phyloP scores from a whole-genome alignment of 2,888 invertebrate genomes.

The Gerris lacustris region DNA sequence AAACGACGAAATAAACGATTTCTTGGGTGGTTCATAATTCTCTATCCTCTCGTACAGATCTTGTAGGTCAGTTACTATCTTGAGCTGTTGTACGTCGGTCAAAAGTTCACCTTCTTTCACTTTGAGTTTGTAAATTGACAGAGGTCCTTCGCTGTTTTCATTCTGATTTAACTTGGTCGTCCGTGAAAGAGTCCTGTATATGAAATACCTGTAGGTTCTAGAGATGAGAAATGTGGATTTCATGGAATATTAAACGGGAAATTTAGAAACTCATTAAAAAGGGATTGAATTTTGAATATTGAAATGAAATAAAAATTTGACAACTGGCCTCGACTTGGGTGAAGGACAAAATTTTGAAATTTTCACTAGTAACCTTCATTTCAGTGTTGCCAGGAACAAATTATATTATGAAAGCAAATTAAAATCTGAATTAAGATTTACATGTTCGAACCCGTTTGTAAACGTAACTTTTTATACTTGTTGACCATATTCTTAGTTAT shows the following conservation, averaged over 20 bases:
- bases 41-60: slow-evolving; percentile 51
- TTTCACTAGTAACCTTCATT: no score
- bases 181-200: background rate
- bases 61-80: slow-evolving; percentile 57
- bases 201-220: background rate
- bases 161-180: background rate
- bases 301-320: no score
- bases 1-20: slow-evolving; percentile 38
- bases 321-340: no score
- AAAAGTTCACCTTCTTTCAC: slow-evolving; percentile 47
- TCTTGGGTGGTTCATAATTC: slow-evolving; percentile 45
- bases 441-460: no score
- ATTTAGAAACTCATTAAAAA: no score
- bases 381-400: no score
- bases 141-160: slow-evolving; percentile 36
- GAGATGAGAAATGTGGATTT: background rate
- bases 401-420: no score
- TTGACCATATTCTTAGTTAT: no score
- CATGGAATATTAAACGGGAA: background rate
- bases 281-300: no score
- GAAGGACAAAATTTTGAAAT: no score
- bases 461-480: no score
- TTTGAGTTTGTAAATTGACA: slow-evolving; percentile 45
- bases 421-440: no score
- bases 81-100: slow-evolving; percentile 58